Evolutionary conservation across 2,113 vertebrate species (phyloP).

Genomic region (Gobius niger): DNA sequence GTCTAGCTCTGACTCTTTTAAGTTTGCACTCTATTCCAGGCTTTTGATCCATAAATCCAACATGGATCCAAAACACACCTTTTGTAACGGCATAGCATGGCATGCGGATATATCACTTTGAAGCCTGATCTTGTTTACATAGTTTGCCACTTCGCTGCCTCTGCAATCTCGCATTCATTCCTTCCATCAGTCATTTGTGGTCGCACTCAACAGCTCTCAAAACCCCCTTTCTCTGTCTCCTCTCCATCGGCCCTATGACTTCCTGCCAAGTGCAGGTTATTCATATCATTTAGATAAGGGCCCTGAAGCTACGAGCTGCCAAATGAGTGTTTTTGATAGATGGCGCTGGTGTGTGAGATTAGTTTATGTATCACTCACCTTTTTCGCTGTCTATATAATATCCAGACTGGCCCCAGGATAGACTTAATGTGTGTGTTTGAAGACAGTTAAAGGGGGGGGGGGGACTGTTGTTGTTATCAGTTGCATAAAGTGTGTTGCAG

Average conservation of each 20-base stretch:
- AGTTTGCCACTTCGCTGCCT: conserved; percentile 24
- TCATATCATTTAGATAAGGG: conserved; percentile 56
- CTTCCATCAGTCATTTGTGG: conserved; percentile 50
- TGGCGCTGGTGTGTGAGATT: conserved; percentile 56
- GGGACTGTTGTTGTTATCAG: conserved; percentile 30
- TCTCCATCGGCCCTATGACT: conserved; percentile 35
- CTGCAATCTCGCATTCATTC: conserved; percentile 47
- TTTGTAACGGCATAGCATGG: background rate
- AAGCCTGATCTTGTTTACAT: conserved; percentile 39
- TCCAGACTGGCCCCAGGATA: conserved; percentile 52
- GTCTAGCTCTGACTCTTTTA: no score
- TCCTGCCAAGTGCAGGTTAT: conserved; percentile 54
- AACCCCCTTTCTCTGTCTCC: conserved; percentile 34
- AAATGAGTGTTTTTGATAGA: conserved; percentile 60
- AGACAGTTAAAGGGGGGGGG: conserved; percentile 25
- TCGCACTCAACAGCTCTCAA: conserved; percentile 36
- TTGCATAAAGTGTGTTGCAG: conserved; percentile 4
- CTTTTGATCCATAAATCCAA: background rate
- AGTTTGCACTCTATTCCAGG: background rate
- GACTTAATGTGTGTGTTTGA: conserved; percentile 44
- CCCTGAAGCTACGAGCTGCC: conserved; percentile 55
- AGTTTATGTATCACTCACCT: conserved; percentile 55
- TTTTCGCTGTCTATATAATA: conserved; percentile 36
- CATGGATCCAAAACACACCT: background rate
- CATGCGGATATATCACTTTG: conserved; percentile 1